Evolutionary conservation across 2,113 vertebrate genomes (phyloP).

Genomic region (Benitochromis conjunctus): DNA sequence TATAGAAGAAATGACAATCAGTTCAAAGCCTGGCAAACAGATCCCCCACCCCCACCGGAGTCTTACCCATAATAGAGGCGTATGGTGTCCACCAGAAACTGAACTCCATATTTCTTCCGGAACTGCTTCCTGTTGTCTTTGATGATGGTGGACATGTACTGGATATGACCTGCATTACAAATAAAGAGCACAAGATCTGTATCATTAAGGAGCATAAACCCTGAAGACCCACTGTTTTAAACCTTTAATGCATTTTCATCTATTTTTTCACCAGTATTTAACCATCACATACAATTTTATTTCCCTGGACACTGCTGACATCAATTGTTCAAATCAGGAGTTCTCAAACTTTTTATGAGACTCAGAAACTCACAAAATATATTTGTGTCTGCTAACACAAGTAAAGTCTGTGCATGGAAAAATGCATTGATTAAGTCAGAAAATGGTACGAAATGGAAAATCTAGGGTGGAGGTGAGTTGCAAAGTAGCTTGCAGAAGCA

Average conservation of each 20-base stretch:
- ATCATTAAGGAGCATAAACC: neutral
- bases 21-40: neutral
- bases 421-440: neutral
- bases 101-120: conserved; percentile 91
- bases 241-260: neutral
- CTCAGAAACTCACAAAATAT: neutral
- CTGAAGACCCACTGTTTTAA: neutral
- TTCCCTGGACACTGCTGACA: neutral
- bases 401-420: neutral
- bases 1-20: neutral
- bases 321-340: neutral
- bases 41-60: neutral
- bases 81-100: conserved; percentile 90
- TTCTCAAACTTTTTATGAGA: neutral
- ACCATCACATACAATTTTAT: neutral
- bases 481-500: neutral
- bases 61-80: conserved; percentile 92
- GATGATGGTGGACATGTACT: conserved; percentile 95
- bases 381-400: neutral
- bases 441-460: neutral
- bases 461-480: neutral
- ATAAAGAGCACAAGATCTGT: neutral
- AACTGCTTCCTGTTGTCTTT: conserved; percentile 96
- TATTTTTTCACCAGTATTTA: neutral
- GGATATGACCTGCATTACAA: conserved; percentile 84